A percentile compares a stretch with the other conserved stretches of the same genome.
These are phyloP conservation scores for Candoia aspera DNA, from an alignment of 2,113 vertebrate species.

Conservation along the genomic window DNA sequence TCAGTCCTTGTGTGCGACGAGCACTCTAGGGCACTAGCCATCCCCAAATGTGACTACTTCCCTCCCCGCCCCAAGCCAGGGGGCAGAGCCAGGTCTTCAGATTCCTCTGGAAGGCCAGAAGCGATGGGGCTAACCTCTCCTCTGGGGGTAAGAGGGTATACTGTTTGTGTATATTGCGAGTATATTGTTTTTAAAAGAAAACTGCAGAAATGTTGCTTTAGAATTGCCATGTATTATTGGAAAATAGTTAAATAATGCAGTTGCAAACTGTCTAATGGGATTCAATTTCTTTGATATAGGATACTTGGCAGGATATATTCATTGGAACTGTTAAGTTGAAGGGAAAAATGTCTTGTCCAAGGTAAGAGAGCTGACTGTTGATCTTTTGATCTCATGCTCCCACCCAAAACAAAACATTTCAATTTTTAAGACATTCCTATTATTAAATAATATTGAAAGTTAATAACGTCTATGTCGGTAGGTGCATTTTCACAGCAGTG, in stretches of 20 bases:
- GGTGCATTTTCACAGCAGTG: constrained; percentile 90
- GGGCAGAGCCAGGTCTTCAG: too few species aligned
- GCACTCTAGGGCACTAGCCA: too few species aligned
- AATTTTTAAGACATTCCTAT: neutral
- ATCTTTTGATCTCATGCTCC: neutral
- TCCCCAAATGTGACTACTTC: too few species aligned
- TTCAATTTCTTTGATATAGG: constrained; percentile 71
- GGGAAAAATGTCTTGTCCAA: constrained; percentile 83
- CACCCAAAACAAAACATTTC: neutral
- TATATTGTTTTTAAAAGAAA: neutral
- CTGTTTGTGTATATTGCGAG: too few species aligned
- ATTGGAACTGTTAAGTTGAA: constrained; percentile 84
- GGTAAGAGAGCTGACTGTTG: constrained; percentile 72
- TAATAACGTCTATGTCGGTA: constrained; percentile 54
- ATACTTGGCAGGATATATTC: constrained; percentile 87
- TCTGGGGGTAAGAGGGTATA: too few species aligned
- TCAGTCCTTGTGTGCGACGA: too few species aligned
- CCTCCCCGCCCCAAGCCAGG: too few species aligned
- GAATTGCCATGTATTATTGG: neutral
- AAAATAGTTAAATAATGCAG: neutral
- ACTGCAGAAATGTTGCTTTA: neutral
- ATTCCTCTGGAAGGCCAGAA: too few species aligned
- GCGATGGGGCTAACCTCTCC: too few species aligned
- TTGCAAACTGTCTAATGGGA: neutral
- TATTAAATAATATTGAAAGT: neutral